Conservation (phyloP, 2,797 vertebrate species). For the Hydrolagus colliei region DNA sequence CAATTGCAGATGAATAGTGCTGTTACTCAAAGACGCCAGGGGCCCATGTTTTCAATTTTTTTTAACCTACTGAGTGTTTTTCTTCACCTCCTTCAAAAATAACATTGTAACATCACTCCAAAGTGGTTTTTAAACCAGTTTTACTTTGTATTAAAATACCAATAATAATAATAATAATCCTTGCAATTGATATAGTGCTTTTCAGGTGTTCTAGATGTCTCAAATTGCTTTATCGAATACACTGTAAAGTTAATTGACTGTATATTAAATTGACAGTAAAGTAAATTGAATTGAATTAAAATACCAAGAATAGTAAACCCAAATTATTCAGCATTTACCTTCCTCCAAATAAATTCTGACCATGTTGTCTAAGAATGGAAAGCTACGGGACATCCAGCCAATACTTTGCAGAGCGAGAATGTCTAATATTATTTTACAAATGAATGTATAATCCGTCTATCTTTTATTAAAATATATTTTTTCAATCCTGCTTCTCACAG, state of each 20-base stretch:
- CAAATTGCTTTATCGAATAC: no score
- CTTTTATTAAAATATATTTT: background rate
- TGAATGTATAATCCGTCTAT: background rate
- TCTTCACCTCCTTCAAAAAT: constrained; percentile 9
- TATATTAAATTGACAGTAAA: no score
- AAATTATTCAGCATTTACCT: constrained; percentile 2
- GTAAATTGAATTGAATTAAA: background rate
- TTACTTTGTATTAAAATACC: background rate
- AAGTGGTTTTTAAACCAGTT: background rate
- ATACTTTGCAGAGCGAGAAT: background rate
- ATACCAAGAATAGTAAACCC: background rate
- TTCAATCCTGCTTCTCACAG: background rate
- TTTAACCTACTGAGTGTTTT: background rate
- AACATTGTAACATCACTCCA: background rate
- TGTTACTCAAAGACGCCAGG: constrained; percentile 20
- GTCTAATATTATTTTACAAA: constrained; percentile 1
- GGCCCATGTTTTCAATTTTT: background rate
- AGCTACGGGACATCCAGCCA: background rate
- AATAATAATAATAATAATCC: background rate
- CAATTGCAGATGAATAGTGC: constrained; percentile 26
- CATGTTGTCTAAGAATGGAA: constrained; percentile 18
- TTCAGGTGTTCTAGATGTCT: no score
- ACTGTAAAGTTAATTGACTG: no score
- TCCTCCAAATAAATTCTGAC: constrained; percentile 9
- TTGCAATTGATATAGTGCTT: no score